Evolutionary conservation across 2,797 vertebrate species (phyloP), one percentile per base, ranked within the genome.

Genomic region (Sylvia borin): DNA sequence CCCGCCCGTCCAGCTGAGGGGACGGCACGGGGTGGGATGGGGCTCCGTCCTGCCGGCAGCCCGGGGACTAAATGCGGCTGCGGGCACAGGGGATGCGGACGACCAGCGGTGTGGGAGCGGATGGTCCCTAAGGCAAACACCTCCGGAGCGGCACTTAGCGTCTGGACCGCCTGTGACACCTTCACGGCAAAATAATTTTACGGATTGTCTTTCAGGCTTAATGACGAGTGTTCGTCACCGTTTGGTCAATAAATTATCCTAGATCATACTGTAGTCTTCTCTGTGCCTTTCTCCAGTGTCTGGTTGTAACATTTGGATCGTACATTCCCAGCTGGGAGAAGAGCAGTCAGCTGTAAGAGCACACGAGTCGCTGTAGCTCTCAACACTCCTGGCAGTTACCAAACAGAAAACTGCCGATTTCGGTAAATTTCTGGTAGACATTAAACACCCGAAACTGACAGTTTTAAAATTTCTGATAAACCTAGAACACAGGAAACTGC

Each of bases 41-140:
- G 29, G 26, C 58, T 48, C 58, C 3, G 48, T 14, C 38, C 51
- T 42, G 13, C 22, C 53, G 0, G 3, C 16, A 8, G 51, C 61
- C 7, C 9, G 40, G 64, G 4, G 5, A 15, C n/a, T n/a, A n/a
- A n/a, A n/a, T n/a, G n/a, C n/a, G n/a, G 36, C 64, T 5, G 34
- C 5, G 13, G 71, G 61, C 71, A 5, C 17, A 0, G 22, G 10
- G 60, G 18, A 1, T 32, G 38, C 0, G 53, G 20, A 0, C 7
- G 26, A 60, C 16, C 2, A 2, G 72, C 32, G 2, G 14, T 6
- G 61, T 1, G 57, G 19, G 11, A 22, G 25, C 0, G 34, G 18
- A 2, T 17, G 64, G 36, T 11, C 34, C 24, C 48, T 3, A 60
- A 60, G 67, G 53, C 15, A 6, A 48, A 20, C 36, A 0, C 16